phyloP scores from a whole-genome alignment of 2,797 vertebrate genomes.

The Okamejei kenojei region DNA sequence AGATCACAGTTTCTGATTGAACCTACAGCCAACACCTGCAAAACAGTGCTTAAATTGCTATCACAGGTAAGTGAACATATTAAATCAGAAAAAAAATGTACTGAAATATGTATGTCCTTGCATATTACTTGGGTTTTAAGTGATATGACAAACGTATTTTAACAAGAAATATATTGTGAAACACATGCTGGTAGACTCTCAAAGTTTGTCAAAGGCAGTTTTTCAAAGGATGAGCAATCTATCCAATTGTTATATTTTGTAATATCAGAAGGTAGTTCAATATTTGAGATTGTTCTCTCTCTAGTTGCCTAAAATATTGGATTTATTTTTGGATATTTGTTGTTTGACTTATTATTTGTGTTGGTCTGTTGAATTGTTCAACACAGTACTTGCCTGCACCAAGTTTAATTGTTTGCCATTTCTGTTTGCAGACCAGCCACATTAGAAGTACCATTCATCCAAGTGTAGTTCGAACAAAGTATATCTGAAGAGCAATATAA shows the following conservation, averaged over 20 bases:
- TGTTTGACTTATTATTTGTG: too few species aligned
- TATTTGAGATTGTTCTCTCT: background rate
- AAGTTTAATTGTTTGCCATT: background rate
- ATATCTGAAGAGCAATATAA: background rate
- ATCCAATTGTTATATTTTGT: background rate
- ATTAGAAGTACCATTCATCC: background rate
- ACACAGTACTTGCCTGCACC: background rate
- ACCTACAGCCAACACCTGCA: background rate
- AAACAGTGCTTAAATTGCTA: conserved; percentile 12
- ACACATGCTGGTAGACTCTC: background rate
- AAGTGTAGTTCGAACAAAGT: background rate
- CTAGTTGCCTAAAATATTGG: background rate
- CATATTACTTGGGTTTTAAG: background rate
- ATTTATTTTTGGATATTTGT: background rate
- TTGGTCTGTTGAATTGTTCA: background rate
- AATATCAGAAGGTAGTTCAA: background rate
- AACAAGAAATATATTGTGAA: background rate
- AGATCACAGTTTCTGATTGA: background rate
- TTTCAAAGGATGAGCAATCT: background rate
- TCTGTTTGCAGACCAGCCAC: background rate
- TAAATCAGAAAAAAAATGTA: background rate
- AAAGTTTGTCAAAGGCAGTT: background rate
- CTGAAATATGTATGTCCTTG: background rate
- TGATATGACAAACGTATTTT: background rate
- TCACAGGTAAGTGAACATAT: background rate